Percentiles rank a stretch among this genome's conserved stretches.
Evolutionary conservation across 2,797 vertebrate genomes (phyloP).

Genomic region (Leontocebus nigricollis): DNA sequence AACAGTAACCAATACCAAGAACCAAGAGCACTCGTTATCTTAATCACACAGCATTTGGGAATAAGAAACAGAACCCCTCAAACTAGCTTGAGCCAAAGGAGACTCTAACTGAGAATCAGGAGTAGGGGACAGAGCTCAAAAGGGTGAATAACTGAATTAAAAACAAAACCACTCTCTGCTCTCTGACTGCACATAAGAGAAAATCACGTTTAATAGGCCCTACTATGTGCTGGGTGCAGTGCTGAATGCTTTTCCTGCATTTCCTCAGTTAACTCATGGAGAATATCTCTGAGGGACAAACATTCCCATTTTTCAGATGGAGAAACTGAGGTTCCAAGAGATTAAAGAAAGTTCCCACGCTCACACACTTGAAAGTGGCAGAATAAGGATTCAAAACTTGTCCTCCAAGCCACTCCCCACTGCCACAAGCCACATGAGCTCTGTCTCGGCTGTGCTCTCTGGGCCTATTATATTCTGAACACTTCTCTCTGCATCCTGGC

Average conservation of each 20-base stretch:
- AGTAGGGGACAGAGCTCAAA: neutral
- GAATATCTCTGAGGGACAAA: neutral
- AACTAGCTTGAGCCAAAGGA: neutral
- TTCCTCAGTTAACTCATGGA: neutral
- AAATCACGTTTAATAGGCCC: neutral
- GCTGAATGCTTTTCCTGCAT: neutral
- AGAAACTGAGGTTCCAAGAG: neutral
- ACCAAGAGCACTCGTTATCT: neutral
- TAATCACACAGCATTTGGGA: neutral
- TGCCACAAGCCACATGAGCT: neutral
- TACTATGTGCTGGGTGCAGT: neutral
- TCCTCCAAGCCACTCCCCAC: neutral
- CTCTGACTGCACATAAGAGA: neutral
- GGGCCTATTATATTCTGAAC: neutral
- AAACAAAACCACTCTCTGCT: neutral
- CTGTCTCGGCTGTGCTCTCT: neutral
- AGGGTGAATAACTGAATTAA: neutral
- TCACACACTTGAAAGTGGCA: neutral
- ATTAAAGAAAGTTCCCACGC: neutral
- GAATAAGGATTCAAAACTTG: neutral
- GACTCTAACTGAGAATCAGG: neutral
- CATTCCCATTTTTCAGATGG: neutral
- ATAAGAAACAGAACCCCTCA: neutral
- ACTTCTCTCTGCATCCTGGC: neutral
- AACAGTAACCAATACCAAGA: neutral